Evolutionary conservation across 1,140 invertebrate species (phyloP), one percentile per base, ranked within the genome.

Genomic region (Leptopilina clavipes): DNA sequence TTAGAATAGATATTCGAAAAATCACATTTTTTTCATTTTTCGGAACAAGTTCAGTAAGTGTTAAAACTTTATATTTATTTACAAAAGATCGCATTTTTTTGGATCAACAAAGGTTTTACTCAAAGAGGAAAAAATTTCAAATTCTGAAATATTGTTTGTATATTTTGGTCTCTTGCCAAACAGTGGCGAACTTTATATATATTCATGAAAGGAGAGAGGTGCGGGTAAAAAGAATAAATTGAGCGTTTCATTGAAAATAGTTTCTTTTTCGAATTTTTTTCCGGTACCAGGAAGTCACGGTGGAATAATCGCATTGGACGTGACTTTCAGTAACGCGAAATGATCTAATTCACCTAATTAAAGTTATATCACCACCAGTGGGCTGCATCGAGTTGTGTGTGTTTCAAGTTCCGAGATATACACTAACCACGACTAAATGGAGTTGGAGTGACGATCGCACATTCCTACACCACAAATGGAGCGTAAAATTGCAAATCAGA

Each of bases 371-470:
- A 65, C 59, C 22, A 65, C 12, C 22, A 31, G 14, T 65, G 19
- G 59, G 22, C 59, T 65, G 59, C 59, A 65, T 25, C 22, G 22
- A 31, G 3, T 6, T 40, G 37, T 9, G 37, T n/a, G 12, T 52
- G n/a, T 52, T 52, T 17, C 59, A 65, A 37, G 59, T 65, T 65
- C 56, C 19, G 5, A 65, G 12, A 19, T 1, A 65, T 31, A 65
- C 3, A 19, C 25, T 11, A 25, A 59, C 22, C 59, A 11, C 59
- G 54, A 72, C 59, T 70, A 65, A 72, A 54, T 22, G 70, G 22
- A 72, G 71, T 72, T 76, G 70, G 70, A 72, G 70, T 72, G 71
- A 76, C 75, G 75, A 76, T 76, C 48, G 75, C 52, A 76, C 75
- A 76, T 76, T 76, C 75, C 71, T 44, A 43, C 43, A 31, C 25